These are phyloP conservation scores for Cepaea hortensis DNA, from an alignment of 2,888 invertebrate species.

Conservation along the genomic window DNA sequence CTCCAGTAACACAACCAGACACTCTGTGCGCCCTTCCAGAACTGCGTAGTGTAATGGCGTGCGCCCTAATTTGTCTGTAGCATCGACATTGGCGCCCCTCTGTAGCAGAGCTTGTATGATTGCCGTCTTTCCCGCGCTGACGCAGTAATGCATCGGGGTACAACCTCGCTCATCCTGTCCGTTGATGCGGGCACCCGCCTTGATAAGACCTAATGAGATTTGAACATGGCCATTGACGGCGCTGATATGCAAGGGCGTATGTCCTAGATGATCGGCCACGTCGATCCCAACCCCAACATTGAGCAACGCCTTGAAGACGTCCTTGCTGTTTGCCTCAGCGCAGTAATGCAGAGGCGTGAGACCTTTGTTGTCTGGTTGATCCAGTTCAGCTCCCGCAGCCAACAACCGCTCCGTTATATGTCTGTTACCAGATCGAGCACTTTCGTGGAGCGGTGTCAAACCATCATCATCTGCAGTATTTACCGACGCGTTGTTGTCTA, in stretches of 20 bases:
- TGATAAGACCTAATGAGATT: neutral
- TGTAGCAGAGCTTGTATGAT: neutral
- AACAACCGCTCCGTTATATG: neutral
- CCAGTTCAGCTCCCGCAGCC: neutral
- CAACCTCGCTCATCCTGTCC: neutral
- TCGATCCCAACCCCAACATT: neutral
- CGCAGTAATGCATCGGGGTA: neutral
- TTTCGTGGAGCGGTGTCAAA: neutral
- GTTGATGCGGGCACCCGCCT: neutral
- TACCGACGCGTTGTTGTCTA: neutral
- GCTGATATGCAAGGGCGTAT: neutral
- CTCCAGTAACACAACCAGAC: neutral
- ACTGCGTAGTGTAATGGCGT: neutral
- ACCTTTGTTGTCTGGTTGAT: neutral
- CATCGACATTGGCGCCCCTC: neutral
- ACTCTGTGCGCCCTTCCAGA: neutral
- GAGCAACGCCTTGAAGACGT: neutral
- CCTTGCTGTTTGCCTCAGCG: neutral
- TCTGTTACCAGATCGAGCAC: neutral
- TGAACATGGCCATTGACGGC: neutral
- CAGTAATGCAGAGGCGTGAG: slow-evolving; percentile 1
- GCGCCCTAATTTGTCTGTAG: neutral
- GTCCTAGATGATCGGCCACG: neutral
- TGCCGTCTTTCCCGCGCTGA: neutral
- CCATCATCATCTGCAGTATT: neutral